Conservation (phyloP, 2,888 invertebrate species). For the Caprella mutica region DNA sequence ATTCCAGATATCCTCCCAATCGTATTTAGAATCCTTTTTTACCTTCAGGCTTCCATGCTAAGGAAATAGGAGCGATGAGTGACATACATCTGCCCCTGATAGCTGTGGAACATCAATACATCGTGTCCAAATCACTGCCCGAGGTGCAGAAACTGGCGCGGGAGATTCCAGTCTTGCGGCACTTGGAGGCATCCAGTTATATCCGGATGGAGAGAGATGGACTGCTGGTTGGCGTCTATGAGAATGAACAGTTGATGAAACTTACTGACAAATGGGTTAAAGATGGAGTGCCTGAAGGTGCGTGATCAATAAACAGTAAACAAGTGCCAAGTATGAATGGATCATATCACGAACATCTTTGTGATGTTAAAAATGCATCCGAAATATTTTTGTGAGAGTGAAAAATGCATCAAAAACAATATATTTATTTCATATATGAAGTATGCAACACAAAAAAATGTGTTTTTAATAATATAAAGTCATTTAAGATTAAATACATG, state of each 20-base stretch:
- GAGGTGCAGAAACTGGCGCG: slow-evolving; percentile 36
- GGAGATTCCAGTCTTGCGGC: slow-evolving; percentile 42
- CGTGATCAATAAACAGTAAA: too few relatives aligned
- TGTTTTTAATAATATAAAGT: neutral
- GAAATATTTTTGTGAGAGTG: too few relatives aligned
- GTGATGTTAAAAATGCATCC: too few relatives aligned
- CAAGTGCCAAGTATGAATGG: too few relatives aligned
- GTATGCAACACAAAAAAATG: slow-evolving; percentile 6
- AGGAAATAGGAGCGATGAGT: slow-evolving; percentile 41
- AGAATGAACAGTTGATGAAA: slow-evolving; percentile 39
- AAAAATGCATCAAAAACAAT: too few relatives aligned
- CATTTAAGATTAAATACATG: neutral
- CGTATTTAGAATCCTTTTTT: too few relatives aligned
- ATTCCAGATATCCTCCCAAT: too few relatives aligned
- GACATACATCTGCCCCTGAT: slow-evolving; percentile 42
- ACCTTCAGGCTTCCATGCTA: slow-evolving; percentile 43
- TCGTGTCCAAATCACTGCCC: slow-evolving; percentile 40
- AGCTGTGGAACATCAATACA: slow-evolving; percentile 44
- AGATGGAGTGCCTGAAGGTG: slow-evolving; percentile 41
- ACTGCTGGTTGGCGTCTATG: slow-evolving; percentile 43
- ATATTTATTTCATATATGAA: slow-evolving; percentile 12
- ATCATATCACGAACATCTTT: too few relatives aligned
- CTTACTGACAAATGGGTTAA: slow-evolving; percentile 41
- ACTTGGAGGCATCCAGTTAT: slow-evolving; percentile 44
- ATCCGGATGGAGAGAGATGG: slow-evolving; percentile 40